These are phyloP conservation scores for Malurus cyaneus DNA, from an alignment of 2,113 vertebrate species.

Conservation along the genomic window DNA sequence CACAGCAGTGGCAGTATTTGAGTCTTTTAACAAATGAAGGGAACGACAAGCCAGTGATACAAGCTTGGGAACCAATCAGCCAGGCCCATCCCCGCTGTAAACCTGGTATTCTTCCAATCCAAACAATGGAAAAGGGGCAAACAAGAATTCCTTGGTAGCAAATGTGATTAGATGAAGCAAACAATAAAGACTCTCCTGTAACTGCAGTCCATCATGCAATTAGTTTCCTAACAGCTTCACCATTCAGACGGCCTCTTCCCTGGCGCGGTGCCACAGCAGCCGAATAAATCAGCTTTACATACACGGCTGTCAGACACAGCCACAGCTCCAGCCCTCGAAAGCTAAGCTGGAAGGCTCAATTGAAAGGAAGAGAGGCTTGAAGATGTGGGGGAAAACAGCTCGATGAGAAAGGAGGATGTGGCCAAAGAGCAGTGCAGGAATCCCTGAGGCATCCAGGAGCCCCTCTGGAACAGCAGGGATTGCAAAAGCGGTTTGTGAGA, in stretches of 20 bases:
- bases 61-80: background rate
- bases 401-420: background rate
- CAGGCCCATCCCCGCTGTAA: background rate
- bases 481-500: background rate
- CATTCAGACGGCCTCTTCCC: background rate
- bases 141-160: slow-evolving; percentile 17
- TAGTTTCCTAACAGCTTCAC: slow-evolving; percentile 39
- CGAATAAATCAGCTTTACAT: slow-evolving; percentile 23
- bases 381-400: background rate
- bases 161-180: slow-evolving; percentile 44
- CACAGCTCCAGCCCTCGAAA: background rate
- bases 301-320: background rate
- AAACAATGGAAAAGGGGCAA: background rate
- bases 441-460: background rate
- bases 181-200: background rate
- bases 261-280: background rate
- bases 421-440: background rate
- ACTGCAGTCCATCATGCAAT: slow-evolving; percentile 40
- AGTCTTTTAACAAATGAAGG: background rate
- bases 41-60: background rate
- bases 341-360: background rate
- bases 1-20: background rate
- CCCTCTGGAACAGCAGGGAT: background rate
- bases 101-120: background rate
- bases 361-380: background rate